Base-by-base conservation (phyloP, 2,888 invertebrate species). In the Ormyrus rosae region DNA sequence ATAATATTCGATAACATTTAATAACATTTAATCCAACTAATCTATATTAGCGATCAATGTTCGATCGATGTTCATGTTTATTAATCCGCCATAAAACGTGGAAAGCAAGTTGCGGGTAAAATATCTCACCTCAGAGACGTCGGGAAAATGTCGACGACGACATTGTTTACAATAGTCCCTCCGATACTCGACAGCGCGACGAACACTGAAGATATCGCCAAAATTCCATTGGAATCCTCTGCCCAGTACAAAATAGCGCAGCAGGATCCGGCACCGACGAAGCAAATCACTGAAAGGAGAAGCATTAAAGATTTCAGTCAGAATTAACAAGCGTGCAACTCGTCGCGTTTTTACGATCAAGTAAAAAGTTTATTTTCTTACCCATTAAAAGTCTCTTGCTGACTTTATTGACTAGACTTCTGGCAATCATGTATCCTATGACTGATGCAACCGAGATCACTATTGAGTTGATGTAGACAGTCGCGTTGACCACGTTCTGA, bases 381-480 rank as follows among this genome's bases (percentile, higher is more conserved):
- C 93, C 90, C 85, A 93, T 89, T 74, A 94, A 87, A 63, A 89
- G 90, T 83, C 92, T 93, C 81, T 93, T 92, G 55, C 93, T 93
- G 53, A 93, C 61, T 5, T 88, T 87, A 51, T 92, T 92, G 19
- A 94, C 91, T 8, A 93, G 84, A n/a, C 88, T 87, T 50, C 92
- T 92, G 7, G 93, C 95, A 63, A 95, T 90, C 0, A 93, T 91
- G 84, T 94, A 96, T 0, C 94, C 94, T 45, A 93, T 87, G 4
- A 95, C 91, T 0, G 94, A 93, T 0, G 94, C 93, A 0, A 92
- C 88, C 0, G 95, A 93, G 0, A 95, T 94, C 2, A 94, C 93
- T 0, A 94, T 93, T 19, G 94, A 94, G 87, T 95, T 95, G 5
- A 94, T 91, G 84, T 95, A 96, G 7, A 95, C 94, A 69, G 92